Base-by-base conservation (phyloP, 2,888 invertebrate genomes). In the Phyto melanocephala region DNA sequence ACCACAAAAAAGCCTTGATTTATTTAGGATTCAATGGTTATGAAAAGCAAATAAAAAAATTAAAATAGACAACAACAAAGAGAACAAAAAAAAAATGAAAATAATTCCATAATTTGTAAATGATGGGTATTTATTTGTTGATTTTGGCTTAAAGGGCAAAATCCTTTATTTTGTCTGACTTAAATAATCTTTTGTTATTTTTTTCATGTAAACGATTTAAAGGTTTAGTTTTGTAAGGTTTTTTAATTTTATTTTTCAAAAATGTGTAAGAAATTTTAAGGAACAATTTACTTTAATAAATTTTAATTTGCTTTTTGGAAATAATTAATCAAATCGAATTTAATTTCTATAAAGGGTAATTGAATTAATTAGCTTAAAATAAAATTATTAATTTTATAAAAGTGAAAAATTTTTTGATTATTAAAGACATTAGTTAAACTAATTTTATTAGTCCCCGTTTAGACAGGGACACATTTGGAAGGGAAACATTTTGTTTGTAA, bases 71-170 rank as follows among this genome's bases (percentile, higher is more conserved):
- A 8, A 11, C 17, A 15, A 35, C 8, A 50, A 62, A 13, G 28
- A 28, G 28, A 5, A 28, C 4, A 28, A 28, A 28, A n/a, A 28
- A 52, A 24, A 24, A 45, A 54, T 22, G 13, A 13, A 60, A 67
- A 40, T 68, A 68, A 70, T 77, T 70, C 62, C 77, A 77, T 77
- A 77, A 77, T 77, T 77, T 63, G 52, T 77, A 63, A 70, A 77
- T 77, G 45, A 42, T 70, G 77, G 52, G 24, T 70, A 62, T 70
- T 77, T 77, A 70, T 70, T 70, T 77, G 68, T 77, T 77, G 77
- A 70, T 63, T 77, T 70, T 54, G 62, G 77, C 10, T 54, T 45
- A 62, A 68, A 22, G 5, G 37, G 7, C 47, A 52, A 47, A 52
- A 54, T 54, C 15, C 22, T 74, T 10, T 35, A 45, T 20, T 33